Evolutionary conservation across 1,140 invertebrate species (phyloP).

Genomic region (Hestina assimilis): DNA sequence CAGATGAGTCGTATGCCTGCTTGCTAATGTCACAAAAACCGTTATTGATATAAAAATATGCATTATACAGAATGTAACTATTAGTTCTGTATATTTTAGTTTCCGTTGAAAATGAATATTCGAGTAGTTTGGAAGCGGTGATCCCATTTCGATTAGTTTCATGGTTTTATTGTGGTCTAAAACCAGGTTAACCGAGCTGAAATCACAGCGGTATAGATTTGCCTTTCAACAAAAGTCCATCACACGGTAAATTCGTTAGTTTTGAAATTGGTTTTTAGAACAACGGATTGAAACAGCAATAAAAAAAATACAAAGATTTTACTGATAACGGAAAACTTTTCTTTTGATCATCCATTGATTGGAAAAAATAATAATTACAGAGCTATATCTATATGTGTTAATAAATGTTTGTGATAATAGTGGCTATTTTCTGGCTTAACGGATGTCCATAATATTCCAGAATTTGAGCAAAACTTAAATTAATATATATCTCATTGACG

Average conservation of each 20-base stretch:
- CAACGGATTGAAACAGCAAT: not conserved
- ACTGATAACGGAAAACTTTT: too few species aligned
- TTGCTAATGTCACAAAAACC: too few species aligned
- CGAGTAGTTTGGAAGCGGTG: slow-evolving; percentile 1
- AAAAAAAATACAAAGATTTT: not conserved
- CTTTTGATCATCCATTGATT: too few species aligned
- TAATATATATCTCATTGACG: too few species aligned
- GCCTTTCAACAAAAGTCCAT: slow-evolving; percentile 7
- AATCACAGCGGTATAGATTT: slow-evolving; percentile 21
- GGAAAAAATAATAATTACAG: too few species aligned
- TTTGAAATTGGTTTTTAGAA: slow-evolving; percentile 13
- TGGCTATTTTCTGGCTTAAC: too few species aligned
- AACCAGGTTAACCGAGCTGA: slow-evolving; percentile 19
- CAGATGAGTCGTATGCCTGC: too few species aligned
- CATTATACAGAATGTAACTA: not conserved
- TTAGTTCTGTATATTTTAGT: not conserved
- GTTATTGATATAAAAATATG: not conserved
- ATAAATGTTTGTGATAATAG: too few species aligned
- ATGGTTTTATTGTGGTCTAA: slow-evolving; percentile 19
- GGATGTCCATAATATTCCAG: too few species aligned
- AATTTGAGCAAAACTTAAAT: too few species aligned
- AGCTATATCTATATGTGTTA: too few species aligned
- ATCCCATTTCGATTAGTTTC: slow-evolving; percentile 8
- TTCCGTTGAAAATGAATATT: slow-evolving; percentile 7
- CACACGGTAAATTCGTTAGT: slow-evolving; percentile 7